Evolutionary conservation across 2,113 vertebrate species (phyloP), one percentile per base, ranked within the genome.

Genomic region (Melanerpes aurifrons): DNA sequence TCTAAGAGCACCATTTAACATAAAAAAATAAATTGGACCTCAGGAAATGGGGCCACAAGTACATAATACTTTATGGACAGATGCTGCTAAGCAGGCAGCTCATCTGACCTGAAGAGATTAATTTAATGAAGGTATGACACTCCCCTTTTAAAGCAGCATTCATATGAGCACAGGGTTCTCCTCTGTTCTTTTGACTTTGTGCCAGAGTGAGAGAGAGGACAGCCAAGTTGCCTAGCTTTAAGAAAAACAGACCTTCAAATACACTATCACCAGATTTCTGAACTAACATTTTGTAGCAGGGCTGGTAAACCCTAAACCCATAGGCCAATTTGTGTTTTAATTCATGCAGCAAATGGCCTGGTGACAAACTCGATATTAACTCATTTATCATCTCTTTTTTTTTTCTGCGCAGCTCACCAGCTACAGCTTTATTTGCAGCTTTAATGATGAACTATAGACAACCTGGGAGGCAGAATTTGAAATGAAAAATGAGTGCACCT

Each of bases 331-430:
- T 93, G 76, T 78, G 76, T 83, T 96, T 91, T 96, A 94, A 95
- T 96, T 95, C 95, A 94, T 71, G 76, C 37, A 92, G 93, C 72
- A 95, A 95, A 94, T 88, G 73, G 92, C 79, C 86, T 89, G 81
- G 76, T 82, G 89, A 94, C 93, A 96, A 92, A 89, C 82, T 93
- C 75, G 25, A 26, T 88, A 92, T 94, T 96, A 96, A 88, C 85
- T 95, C 76, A 95, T 95, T 94, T 94, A 94, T 96, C 94, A 91
- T 94, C 70, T 48, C 58, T 71, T 54, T 68, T 89, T 35, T 35
- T 86, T 86, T 93, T 56, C 82, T 78, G 76, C 76, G 84, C 86
- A 72, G 63, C 62, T 93, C 73, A 78, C 82, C 62, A 92, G 82
- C 66, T 66, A 94, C 85, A 75, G 90, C 82, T 95, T 92, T 94